A percentile compares a stretch with the other conserved stretches of the same genome.
phyloP scores from a whole-genome alignment of 2,797 vertebrate species.

The Acanthopagrus latus region DNA sequence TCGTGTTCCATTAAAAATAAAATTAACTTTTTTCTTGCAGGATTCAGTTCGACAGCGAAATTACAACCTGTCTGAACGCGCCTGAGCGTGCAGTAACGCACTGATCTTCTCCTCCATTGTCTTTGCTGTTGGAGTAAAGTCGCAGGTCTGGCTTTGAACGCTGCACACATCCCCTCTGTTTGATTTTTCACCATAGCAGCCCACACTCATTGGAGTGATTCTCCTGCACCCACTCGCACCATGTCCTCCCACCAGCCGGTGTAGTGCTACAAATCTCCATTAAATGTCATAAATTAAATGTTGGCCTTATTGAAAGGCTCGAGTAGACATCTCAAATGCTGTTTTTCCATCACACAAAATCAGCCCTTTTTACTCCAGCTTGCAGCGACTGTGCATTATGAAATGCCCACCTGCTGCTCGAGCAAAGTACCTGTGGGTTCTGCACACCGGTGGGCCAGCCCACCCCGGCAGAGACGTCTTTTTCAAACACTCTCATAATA shows the following conservation, averaged over 20 bases:
- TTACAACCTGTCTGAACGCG: slow-evolving; percentile 13
- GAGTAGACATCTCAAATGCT: not conserved
- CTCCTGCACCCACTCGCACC: not conserved
- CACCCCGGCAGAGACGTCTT: not conserved
- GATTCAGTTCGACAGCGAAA: slow-evolving; percentile 35
- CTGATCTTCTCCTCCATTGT: not conserved
- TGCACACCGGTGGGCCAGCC: not conserved
- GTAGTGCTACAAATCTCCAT: slow-evolving; percentile 14
- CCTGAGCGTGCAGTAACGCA: not conserved
- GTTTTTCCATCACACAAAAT: not conserved
- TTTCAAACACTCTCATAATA: slow-evolving; percentile 1
- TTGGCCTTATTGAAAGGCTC: slow-evolving; percentile 15
- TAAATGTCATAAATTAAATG: slow-evolving; percentile 4
- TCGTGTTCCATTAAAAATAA: slow-evolving; percentile 37
- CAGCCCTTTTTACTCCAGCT: not conserved
- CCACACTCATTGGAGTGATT: slow-evolving; percentile 17
- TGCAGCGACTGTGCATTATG: not conserved
- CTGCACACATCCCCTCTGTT: not conserved
- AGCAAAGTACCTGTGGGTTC: not conserved
- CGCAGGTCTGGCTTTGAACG: slow-evolving; percentile 2
- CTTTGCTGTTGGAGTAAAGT: slow-evolving; percentile 1
- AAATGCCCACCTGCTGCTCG: not conserved
- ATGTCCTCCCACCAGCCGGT: slow-evolving; percentile 17
- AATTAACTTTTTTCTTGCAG: slow-evolving; percentile 29
- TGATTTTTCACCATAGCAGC: slow-evolving; percentile 22